These are phyloP conservation scores for Aphelinus atriplicis DNA, from an alignment of 1,140 invertebrate species.

Conservation along the genomic window DNA sequence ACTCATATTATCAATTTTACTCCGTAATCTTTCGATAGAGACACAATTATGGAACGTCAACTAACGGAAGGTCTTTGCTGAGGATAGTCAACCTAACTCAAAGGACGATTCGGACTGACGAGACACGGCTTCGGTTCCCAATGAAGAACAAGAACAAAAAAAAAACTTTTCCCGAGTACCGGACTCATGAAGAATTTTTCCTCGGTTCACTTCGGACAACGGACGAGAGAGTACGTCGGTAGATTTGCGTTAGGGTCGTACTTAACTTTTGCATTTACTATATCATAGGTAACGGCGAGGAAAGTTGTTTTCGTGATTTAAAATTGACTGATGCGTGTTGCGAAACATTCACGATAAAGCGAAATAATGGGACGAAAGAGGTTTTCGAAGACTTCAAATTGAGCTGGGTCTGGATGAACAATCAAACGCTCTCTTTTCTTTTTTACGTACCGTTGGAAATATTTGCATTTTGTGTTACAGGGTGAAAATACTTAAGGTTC, in stretches of 20 bases:
- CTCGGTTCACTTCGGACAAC: slow-evolving; percentile 22
- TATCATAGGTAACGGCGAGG: slow-evolving; percentile 15
- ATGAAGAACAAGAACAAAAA: not conserved
- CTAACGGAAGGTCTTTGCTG: not conserved
- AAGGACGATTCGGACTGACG: slow-evolving; percentile 4
- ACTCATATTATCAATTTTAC: slow-evolving; percentile 28
- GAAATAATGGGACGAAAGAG: not conserved
- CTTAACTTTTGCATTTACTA: slow-evolving; percentile 40
- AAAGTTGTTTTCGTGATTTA: slow-evolving; percentile 14
- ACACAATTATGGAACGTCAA: slow-evolving; percentile 21
- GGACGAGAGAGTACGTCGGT: not conserved
- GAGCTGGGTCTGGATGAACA: not conserved
- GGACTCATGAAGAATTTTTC: not conserved
- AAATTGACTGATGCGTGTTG: slow-evolving; percentile 10
- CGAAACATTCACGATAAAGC: not conserved
- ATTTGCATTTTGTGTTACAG: slow-evolving; percentile 25
- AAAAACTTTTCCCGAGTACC: too few relatives aligned
- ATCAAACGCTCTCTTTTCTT: slow-evolving; percentile 24
- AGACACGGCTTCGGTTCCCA: not conserved
- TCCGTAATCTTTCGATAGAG: slow-evolving; percentile 26
- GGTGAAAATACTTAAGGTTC: slow-evolving; percentile 35
- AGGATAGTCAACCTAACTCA: not conserved
- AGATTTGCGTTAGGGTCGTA: slow-evolving; percentile 18
- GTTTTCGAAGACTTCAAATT: slow-evolving; percentile 27
- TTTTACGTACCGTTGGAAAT: slow-evolving; percentile 11